These are phyloP conservation scores for Trilocha varians DNA, from an alignment of 2,888 invertebrate genomes.

Conservation along the genomic window DNA sequence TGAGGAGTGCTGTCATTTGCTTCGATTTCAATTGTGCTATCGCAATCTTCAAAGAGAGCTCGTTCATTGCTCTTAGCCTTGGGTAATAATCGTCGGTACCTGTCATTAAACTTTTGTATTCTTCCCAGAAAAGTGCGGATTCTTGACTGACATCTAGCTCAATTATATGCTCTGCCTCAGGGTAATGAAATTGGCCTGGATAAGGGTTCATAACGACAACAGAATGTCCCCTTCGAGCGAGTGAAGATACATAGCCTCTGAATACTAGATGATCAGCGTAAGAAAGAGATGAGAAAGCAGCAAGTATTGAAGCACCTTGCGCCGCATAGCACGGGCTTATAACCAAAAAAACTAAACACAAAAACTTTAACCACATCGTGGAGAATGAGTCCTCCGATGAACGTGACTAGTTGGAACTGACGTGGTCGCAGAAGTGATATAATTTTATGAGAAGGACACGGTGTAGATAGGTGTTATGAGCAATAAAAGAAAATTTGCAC, in stretches of 20 bases:
- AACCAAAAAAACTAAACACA: conserved; percentile 25
- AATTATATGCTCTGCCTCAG: conserved; percentile 44
- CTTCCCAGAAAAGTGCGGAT: conserved; percentile 49
- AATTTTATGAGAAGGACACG: background rate
- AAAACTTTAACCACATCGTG: conserved; percentile 25
- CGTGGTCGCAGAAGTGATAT: conserved; percentile 20
- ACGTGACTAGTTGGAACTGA: conserved; percentile 16
- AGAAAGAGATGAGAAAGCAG: conserved; percentile 54
- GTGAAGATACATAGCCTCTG: conserved; percentile 47
- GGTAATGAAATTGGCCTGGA: conserved; percentile 49
- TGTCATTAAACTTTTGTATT: conserved; percentile 40
- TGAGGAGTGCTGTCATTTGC: conserved; percentile 47
- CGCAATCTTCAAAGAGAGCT: conserved; percentile 44
- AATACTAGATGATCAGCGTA: conserved; percentile 55
- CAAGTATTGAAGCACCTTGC: conserved; percentile 44
- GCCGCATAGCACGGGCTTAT: conserved; percentile 21
- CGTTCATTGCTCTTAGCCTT: conserved; percentile 39
- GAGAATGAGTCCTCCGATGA: conserved; percentile 11
- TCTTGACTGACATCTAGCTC: conserved; percentile 53
- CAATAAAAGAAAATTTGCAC: conserved; percentile 15
- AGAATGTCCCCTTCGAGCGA: conserved; percentile 46
- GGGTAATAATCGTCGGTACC: conserved; percentile 51
- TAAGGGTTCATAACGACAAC: conserved; percentile 59
- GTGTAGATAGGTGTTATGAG: conserved; percentile 1
- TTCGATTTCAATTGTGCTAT: conserved; percentile 56